These are phyloP conservation scores for Lysandra bellargus DNA, from an alignment of 2,888 invertebrate species.

Conservation along the genomic window DNA sequence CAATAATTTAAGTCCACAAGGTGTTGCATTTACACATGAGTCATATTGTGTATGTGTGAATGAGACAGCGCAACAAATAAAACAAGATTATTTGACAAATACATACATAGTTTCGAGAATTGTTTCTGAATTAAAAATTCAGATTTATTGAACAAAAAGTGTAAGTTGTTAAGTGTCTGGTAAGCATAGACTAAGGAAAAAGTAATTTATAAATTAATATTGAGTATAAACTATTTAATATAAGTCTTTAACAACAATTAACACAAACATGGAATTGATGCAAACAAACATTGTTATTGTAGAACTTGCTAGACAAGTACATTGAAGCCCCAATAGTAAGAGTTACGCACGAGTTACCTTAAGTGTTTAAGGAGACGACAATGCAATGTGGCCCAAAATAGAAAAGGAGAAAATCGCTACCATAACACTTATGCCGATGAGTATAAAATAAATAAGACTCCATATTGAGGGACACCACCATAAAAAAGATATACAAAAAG, in stretches of 20 bases:
- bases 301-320: neutral
- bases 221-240: neutral
- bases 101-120: too few species aligned
- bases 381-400: slow-evolving; percentile 82
- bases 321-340: slow-evolving; percentile 37
- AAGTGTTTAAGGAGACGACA: slow-evolving; percentile 75
- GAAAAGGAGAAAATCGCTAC: slow-evolving; percentile 61
- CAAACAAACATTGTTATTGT: too few species aligned
- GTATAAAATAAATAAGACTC: slow-evolving; percentile 57
- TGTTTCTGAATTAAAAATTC: too few species aligned
- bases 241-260: too few species aligned
- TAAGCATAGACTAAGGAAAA: neutral
- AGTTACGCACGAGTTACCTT: too few species aligned
- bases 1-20: too few species aligned
- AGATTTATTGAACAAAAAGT: too few species aligned
- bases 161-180: neutral
- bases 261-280: too few species aligned
- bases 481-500: slow-evolving; percentile 55
- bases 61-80: too few species aligned
- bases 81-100: too few species aligned
- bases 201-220: neutral
- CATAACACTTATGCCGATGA: slow-evolving; percentile 55
- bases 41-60: too few species aligned
- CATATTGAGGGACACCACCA: slow-evolving; percentile 63
- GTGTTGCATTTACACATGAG: too few species aligned